Conservation (phyloP, 2,113 vertebrate genomes). For the Callipepla californica region DNA sequence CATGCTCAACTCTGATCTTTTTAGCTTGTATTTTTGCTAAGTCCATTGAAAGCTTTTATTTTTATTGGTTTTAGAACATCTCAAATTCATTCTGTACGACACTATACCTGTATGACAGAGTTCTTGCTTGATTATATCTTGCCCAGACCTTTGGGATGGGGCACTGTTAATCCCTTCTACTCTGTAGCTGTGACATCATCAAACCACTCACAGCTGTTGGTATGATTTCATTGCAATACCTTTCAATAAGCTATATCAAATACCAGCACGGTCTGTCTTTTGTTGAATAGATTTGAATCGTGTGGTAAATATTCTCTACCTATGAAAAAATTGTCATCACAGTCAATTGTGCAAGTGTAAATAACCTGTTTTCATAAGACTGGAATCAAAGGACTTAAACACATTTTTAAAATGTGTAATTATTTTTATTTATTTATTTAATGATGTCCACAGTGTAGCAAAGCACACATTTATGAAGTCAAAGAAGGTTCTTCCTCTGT, state of each 20-base stretch:
- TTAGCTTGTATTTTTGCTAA: background rate
- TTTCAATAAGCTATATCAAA: background rate
- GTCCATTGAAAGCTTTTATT: background rate
- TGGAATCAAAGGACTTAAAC: background rate
- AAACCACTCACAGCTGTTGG: background rate
- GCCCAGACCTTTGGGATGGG: background rate
- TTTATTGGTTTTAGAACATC: background rate
- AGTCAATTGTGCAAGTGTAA: background rate
- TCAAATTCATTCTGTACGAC: background rate
- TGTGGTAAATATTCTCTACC: background rate
- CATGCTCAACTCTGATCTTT: background rate
- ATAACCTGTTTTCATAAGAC: background rate
- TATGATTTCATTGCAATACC: background rate
- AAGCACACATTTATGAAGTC: background rate
- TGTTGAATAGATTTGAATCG: background rate
- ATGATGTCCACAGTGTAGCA: background rate
- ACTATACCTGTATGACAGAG: background rate
- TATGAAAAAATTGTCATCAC: background rate
- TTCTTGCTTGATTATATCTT: background rate
- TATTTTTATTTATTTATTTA: background rate
- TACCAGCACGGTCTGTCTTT: background rate
- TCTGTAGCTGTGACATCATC: background rate
- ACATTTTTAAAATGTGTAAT: background rate
- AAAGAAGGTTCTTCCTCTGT: background rate
- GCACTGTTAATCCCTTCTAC: background rate